Percentiles rank a stretch among this genome's conserved stretches.
Conservation (phyloP, 1,140 invertebrate species). For the Zaprionus lachaisei region DNA sequence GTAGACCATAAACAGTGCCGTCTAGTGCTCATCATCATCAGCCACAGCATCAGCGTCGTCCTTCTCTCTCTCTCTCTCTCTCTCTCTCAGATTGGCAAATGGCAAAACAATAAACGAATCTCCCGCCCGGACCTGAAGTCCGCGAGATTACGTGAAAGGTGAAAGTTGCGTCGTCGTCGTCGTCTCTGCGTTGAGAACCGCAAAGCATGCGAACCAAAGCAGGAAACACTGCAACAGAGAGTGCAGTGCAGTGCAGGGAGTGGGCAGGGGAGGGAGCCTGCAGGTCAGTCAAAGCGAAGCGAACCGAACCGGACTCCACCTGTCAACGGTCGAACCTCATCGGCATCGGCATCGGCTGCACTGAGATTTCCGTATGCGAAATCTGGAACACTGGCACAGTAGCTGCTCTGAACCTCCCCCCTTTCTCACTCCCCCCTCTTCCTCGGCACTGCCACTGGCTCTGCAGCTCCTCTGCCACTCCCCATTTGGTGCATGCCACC, state of each 20-base stretch:
- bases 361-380: slow-evolving; percentile 76
- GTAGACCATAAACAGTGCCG: slow-evolving; percentile 64
- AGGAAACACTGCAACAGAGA: slow-evolving; percentile 28
- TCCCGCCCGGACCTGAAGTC: slow-evolving; percentile 46
- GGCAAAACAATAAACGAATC: slow-evolving; percentile 65
- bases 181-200: slow-evolving; percentile 63
- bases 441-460: slow-evolving; percentile 16
- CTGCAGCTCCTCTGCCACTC: not conserved
- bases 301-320: slow-evolving; percentile 62
- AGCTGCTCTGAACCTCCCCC: slow-evolving; percentile 21
- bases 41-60: not conserved
- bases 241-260: not conserved
- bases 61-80: not conserved
- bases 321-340: slow-evolving; percentile 53
- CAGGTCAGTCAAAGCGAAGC: slow-evolving; percentile 52
- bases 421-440: not conserved
- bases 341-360: not conserved
- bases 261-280: slow-evolving; percentile 15
- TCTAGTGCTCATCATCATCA: slow-evolving; percentile 5
- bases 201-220: slow-evolving; percentile 57
- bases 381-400: slow-evolving; percentile 80
- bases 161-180: slow-evolving; percentile 62
- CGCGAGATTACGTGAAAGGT: slow-evolving; percentile 78
- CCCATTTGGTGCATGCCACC: slow-evolving; percentile 9
- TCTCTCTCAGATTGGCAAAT: slow-evolving; percentile 54